Evolutionary conservation across 2,797 vertebrate species (phyloP).

Genomic region (Amblyopsis hoosieri): DNA sequence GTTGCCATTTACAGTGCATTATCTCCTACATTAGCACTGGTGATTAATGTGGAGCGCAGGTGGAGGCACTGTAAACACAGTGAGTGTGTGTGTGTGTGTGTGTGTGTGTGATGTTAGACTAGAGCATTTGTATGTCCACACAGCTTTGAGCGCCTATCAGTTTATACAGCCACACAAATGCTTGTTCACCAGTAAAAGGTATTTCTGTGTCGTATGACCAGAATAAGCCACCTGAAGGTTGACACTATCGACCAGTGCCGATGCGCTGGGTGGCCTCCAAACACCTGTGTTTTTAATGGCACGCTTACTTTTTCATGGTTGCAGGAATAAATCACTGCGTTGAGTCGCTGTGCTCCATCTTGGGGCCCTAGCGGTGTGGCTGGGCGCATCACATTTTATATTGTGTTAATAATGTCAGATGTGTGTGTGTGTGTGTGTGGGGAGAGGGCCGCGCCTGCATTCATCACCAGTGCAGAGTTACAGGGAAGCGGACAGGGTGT

Average conservation of each 20-base stretch:
- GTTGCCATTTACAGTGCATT: conserved; percentile 80
- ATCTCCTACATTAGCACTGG: conserved; percentile 74
- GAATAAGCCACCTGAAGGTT: conserved; percentile 75
- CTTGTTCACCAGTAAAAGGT: conserved; percentile 47
- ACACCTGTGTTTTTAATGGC: conserved; percentile 80
- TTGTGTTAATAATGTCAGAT: conserved; percentile 78
- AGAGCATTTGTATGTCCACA: background rate
- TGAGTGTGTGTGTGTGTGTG: conserved; percentile 8
- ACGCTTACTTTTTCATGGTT: conserved; percentile 77
- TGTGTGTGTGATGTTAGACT: conserved; percentile 9
- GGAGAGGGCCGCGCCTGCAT: conserved; percentile 53
- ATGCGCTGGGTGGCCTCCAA: conserved; percentile 66
- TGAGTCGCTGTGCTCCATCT: conserved; percentile 38
- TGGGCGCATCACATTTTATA: conserved; percentile 77
- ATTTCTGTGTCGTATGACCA: conserved; percentile 76
- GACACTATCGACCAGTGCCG: conserved; percentile 77
- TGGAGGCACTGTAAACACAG: conserved; percentile 66
- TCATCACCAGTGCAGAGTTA: conserved; percentile 66
- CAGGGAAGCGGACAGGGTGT: conserved; percentile 55
- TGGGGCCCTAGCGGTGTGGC: conserved; percentile 40
- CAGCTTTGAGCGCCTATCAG: conserved; percentile 15
- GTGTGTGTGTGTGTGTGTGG: conserved; percentile 34
- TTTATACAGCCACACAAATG: background rate
- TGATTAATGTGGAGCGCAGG: conserved; percentile 74
- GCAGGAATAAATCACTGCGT: conserved; percentile 72